A percentile compares a stretch with the other conserved stretches of the same genome.
Evolutionary conservation across 2,113 vertebrate species (phyloP).

Genomic region (Ochotona princeps): DNA sequence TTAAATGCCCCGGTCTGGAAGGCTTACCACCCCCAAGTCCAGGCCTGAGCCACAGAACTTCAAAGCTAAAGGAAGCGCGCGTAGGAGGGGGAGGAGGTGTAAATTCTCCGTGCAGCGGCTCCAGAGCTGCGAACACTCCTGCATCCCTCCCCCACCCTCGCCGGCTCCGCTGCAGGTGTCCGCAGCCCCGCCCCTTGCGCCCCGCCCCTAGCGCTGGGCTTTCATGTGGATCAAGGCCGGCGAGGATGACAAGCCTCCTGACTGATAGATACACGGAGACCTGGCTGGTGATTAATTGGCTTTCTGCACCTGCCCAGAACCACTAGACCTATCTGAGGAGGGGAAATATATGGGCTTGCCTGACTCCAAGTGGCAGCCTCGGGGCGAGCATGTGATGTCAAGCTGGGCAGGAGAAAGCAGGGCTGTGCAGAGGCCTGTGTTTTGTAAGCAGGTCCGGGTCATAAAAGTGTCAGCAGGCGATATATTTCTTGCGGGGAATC

Average conservation of each 20-base stretch:
- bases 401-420: constrained; percentile 80
- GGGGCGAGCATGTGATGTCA: constrained; percentile 75
- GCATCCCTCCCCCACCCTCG: constrained; percentile 26
- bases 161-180: constrained; percentile 69
- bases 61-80: constrained; percentile 69
- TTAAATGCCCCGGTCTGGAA: constrained; percentile 25
- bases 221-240: constrained; percentile 87
- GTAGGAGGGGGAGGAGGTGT: constrained; percentile 7
- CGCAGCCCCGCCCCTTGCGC: neutral
- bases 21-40: neutral
- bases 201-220: constrained; percentile 74
- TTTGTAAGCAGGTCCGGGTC: constrained; percentile 86
- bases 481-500: constrained; percentile 86
- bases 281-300: constrained; percentile 88
- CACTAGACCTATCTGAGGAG: constrained; percentile 84
- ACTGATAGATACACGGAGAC: constrained; percentile 86
- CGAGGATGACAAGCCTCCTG: constrained; percentile 86
- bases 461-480: constrained; percentile 89
- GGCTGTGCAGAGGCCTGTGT: constrained; percentile 85
- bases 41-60: neutral
- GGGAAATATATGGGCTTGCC: constrained; percentile 87
- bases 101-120: constrained; percentile 42
- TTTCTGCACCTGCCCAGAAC: constrained; percentile 90
- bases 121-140: constrained; percentile 69
- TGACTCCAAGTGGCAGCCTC: constrained; percentile 87